Conservation (phyloP, 2,113 vertebrate genomes). For the Brachirus orientalis region DNA sequence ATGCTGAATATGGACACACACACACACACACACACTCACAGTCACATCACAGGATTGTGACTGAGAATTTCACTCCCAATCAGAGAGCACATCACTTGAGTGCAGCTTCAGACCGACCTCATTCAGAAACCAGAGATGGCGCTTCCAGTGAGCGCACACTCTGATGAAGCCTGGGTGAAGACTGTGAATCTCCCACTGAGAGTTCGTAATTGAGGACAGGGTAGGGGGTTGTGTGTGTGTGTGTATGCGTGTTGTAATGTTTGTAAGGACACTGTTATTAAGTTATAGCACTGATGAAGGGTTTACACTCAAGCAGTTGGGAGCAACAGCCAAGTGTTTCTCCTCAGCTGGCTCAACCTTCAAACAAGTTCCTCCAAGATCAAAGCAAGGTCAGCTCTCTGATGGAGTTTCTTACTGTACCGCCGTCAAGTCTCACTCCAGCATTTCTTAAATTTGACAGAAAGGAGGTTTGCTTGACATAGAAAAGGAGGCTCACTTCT, state of each 20-base stretch:
- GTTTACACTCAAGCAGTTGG: conserved; percentile 63
- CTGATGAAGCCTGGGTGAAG: conserved; percentile 73
- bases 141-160: conserved; percentile 57
- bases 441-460: conserved; percentile 15
- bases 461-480: not conserved
- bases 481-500: conserved; percentile 87
- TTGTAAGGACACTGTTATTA: conserved; percentile 74
- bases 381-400: conserved; percentile 64
- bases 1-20: conserved; percentile 52
- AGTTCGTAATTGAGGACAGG: conserved; percentile 52
- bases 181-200: conserved; percentile 59
- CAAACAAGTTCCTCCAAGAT: conserved; percentile 55
- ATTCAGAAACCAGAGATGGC: conserved; percentile 45
- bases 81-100: conserved; percentile 75
- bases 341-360: conserved; percentile 48
- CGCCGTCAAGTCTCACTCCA: not conserved
- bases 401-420: conserved; percentile 29
- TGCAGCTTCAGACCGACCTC: conserved; percentile 51
- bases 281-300: conserved; percentile 75
- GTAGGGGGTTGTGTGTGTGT: conserved; percentile 20
- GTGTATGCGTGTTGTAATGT: conserved; percentile 23
- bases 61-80: conserved; percentile 71
- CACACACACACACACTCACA: not conserved
- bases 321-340: conserved; percentile 64
- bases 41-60: conserved; percentile 61